These are phyloP conservation scores for Ophion costatus DNA, from an alignment of 2,888 invertebrate genomes.

Conservation along the genomic window DNA sequence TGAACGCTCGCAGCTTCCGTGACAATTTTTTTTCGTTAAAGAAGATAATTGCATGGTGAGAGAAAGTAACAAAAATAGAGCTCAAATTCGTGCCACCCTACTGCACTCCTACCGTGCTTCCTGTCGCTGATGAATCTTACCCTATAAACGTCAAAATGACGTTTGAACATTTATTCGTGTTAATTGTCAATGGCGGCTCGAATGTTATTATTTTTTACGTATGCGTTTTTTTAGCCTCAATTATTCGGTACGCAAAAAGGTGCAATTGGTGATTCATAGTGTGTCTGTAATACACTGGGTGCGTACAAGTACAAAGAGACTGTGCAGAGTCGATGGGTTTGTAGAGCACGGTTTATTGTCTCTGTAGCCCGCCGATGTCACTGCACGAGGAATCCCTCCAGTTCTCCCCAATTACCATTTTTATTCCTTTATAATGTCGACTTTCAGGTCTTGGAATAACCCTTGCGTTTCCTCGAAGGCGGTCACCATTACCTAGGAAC, in stretches of 20 bases:
- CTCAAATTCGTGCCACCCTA: too few relatives aligned
- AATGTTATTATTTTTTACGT: too few relatives aligned
- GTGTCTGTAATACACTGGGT: not conserved
- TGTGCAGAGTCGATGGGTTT: constrained; percentile 11
- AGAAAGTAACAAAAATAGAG: too few relatives aligned
- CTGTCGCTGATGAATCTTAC: too few relatives aligned
- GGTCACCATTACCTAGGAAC: constrained; percentile 67
- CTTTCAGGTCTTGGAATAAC: constrained; percentile 71
- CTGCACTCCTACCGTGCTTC: too few relatives aligned
- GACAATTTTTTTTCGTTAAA: too few relatives aligned
- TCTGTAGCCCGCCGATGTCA: constrained; percentile 26
- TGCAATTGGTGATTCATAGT: not conserved
- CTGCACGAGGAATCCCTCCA: constrained; percentile 27
- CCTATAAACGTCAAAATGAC: too few relatives aligned
- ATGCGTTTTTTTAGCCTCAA: too few relatives aligned
- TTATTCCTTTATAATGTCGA: constrained; percentile 73
- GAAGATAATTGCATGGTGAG: too few relatives aligned
- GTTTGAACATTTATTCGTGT: too few relatives aligned
- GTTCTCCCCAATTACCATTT: constrained; percentile 68
- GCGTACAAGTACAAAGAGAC: not conserved
- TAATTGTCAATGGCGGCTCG: too few relatives aligned
- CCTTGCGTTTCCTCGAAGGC: constrained; percentile 73
- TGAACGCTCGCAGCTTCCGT: too few relatives aligned
- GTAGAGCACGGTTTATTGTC: constrained; percentile 55
- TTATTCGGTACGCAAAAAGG: not conserved